Evolutionary conservation across 2,888 invertebrate species (phyloP), one percentile per base, ranked within the genome.

Genomic region (Drosophila yooni): DNA sequence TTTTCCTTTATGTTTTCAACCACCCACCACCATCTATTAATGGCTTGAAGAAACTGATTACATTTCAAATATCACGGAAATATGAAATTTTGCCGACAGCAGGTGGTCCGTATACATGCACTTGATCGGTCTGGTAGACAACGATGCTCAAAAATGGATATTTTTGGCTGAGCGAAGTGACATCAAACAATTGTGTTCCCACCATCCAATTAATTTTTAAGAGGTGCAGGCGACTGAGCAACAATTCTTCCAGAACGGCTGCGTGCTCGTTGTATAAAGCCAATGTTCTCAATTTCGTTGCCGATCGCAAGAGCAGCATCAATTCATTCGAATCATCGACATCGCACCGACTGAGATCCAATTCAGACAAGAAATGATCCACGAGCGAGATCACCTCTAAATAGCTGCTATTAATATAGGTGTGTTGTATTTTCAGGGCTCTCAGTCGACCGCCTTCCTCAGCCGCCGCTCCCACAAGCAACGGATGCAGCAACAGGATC

Each of bases 301-400:
- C 62, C 15, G 70, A 62, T 10, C 54, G 38, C 11, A 84, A 52
- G 2, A 85, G 51, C 5, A 50, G 8, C 18, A 33, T 33, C 31
- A 85, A 70, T 50, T 72, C 70, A 34, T 10, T 27, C 1, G 40
- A n/a, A 7, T 86, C 70, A 1, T 54, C 21, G 15, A 82, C 60
- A 31, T 86, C 86, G 21, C 76, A 74, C 21, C 61, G 53, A 33
- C 82, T 68, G 34, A 88, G 33, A 68, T 85, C 86, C 48, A 85
- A 33, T 46, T 83, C 74, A 7, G 43, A 7, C 25, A 85, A 56
- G 1, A 43, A 46, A 6, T 73, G 40, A 3, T 69, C 62, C n/a
- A 82, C 74, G n/a, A 56, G 33, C 2, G 33, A n/a, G 2, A 88
- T 60, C 6, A 52, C 11, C 0, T 43, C 50, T 0, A 86, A 8